Base-by-base conservation (phyloP, 2,797 vertebrate genomes). In the Petrocephalus sullivani region DNA sequence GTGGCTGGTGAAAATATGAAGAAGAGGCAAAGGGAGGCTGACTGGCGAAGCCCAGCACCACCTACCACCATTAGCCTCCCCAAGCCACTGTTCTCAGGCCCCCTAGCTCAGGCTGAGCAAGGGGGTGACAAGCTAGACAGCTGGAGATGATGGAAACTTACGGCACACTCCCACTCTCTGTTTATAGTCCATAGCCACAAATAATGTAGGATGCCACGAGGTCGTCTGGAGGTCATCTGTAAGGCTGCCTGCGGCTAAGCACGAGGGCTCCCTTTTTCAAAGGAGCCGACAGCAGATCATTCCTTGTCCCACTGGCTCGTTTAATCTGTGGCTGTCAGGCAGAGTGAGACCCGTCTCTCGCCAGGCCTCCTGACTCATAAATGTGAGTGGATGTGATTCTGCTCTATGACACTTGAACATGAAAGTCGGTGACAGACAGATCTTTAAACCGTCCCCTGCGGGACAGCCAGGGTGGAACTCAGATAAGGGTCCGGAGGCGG, bases 241-340 rank as follows among this genome's bases (percentile, higher is more conserved):
- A 49, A 83, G 49, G 49, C 46, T n/a, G 19, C 23, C 49, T 49
- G 41, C 5, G 41, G 41, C 33, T 81, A 21, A 49, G 89, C 82
- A 90, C 14, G 1, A 37, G 33, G 67, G 90, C 89, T 91, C 90
- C 90, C 90, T n/a, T 21, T 8, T 83, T 8, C n/a, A 64, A 10
- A 84, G 37, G 51, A 86, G 46, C 75, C 61, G 75, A 78, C 84
- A 75, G 85, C 46, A 57, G 46, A 71, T 86, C 51, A 12, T 51
- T 46, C 91, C 89, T 86, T 88, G 89, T 91, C 91, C 90, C 90
- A 58, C 53, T 85, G 46, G 53, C n/a, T 86, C 10, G 51, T 58
- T 88, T 90, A 60, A 81, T 87, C 57, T 87, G 67, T 49, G 86
- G 71, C 88, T 89, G 85, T 91, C 92, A 91, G 90, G 85, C 89